Percentiles rank a stretch among this genome's conserved stretches.
phyloP scores from a whole-genome alignment of 2,797 vertebrate genomes.

The Siniperca scherzeri region DNA sequence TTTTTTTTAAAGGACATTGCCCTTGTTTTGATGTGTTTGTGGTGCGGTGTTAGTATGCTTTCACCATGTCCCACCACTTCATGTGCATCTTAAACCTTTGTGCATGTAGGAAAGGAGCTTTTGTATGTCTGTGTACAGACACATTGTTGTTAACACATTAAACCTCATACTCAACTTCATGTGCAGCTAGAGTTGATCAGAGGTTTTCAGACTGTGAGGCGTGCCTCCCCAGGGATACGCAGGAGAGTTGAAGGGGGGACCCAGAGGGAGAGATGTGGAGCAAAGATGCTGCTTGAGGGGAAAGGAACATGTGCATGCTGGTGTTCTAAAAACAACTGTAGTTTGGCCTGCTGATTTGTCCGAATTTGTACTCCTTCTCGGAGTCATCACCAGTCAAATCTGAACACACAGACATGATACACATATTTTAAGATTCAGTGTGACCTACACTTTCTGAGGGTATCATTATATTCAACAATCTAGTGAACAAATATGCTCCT shows the following conservation, averaged over 20 bases:
- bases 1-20: not conserved
- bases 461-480: not conserved
- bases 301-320: not conserved
- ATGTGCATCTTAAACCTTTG: not conserved
- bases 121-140: not conserved
- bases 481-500: too few relatives aligned
- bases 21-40: slow-evolving; percentile 4
- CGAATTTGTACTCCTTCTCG: too few relatives aligned
- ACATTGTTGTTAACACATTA: not conserved
- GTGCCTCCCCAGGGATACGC: not conserved
- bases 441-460: too few relatives aligned
- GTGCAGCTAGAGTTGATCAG: not conserved
- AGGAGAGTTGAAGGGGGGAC: not conserved
- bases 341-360: not conserved
- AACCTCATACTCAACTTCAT: not conserved
- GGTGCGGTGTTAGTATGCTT: not conserved
- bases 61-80: not conserved
- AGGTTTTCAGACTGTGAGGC: not conserved
- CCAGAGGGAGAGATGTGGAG: not conserved
- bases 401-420: not conserved
- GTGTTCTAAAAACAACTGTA: not conserved
- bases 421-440: not conserved
- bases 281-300: too few relatives aligned
- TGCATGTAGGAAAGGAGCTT: not conserved
- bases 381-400: not conserved